Evolutionary conservation across 2,888 invertebrate genomes (phyloP).

Genomic region (Hypsopygia costalis): DNA sequence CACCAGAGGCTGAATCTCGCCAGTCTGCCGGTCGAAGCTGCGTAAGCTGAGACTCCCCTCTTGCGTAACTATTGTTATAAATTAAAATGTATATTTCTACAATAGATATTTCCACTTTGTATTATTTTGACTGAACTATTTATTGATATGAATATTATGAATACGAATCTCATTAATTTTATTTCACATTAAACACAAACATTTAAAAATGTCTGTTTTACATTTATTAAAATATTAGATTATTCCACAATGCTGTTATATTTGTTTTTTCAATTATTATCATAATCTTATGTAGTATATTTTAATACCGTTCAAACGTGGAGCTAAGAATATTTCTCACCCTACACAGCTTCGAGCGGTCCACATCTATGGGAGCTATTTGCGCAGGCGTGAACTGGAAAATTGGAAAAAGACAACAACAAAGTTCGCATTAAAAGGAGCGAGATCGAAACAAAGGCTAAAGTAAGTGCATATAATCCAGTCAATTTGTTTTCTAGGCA

Average conservation of each 20-base stretch:
- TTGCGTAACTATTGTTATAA: conserved; percentile 73
- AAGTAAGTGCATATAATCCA: conserved; percentile 58
- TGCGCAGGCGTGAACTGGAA: conserved; percentile 67
- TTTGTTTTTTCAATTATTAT: too few relatives aligned
- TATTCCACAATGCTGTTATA: too few relatives aligned
- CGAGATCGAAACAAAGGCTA: conserved; percentile 34
- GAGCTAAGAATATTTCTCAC: conserved; percentile 26
- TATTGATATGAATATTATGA: too few relatives aligned
- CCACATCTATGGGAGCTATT: conserved; percentile 53
- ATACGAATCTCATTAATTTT: too few relatives aligned
- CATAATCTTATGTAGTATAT: too few relatives aligned
- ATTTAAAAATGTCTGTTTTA: too few relatives aligned
- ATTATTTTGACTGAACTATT: conserved; percentile 11
- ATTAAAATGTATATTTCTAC: conserved; percentile 26
- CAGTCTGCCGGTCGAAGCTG: conserved; percentile 58
- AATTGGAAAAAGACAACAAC: conserved; percentile 43
- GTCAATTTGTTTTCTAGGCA: conserved; percentile 62
- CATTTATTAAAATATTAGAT: too few relatives aligned
- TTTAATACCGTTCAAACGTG: neutral
- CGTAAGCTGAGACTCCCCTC: conserved; percentile 63
- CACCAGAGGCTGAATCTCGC: conserved; percentile 67
- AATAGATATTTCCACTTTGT: conserved; percentile 17
- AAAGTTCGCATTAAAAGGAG: conserved; percentile 29
- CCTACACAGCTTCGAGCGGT: conserved; percentile 64
- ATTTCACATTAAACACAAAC: too few relatives aligned